Conservation (phyloP, 2,888 invertebrate species). For the Latrodectus hesperus region DNA sequence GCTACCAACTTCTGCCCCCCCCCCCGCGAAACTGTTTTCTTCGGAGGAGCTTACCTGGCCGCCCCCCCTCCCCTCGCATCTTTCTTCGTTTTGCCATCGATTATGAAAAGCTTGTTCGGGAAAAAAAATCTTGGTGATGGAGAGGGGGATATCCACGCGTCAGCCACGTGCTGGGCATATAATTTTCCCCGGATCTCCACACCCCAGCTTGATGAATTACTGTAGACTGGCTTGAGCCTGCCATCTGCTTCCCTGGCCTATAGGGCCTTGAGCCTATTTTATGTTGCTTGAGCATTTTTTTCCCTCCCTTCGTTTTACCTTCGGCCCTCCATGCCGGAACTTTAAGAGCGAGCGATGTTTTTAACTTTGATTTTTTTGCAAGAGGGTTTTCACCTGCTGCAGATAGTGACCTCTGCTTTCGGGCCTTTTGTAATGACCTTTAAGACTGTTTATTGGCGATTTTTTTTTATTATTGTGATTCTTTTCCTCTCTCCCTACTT, state of each 20-base stretch:
- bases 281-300: slow-evolving; percentile 34
- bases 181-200: slow-evolving; percentile 59
- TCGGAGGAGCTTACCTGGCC: background rate
- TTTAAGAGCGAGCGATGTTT: slow-evolving; percentile 42
- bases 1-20: slow-evolving; percentile 14
- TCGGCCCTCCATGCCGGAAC: slow-evolving; percentile 52
- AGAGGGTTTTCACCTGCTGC: slow-evolving; percentile 42
- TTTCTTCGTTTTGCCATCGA: slow-evolving; percentile 16
- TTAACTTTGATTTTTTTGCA: slow-evolving; percentile 38
- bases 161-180: slow-evolving; percentile 62
- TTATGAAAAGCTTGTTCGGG: slow-evolving; percentile 1
- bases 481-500: background rate
- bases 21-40: background rate
- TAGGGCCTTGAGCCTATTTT: slow-evolving; percentile 49
- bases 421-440: slow-evolving; percentile 51
- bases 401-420: slow-evolving; percentile 19
- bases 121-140: background rate
- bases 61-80: background rate
- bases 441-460: slow-evolving; percentile 46
- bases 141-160: slow-evolving; percentile 44
- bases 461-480: background rate
- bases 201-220: slow-evolving; percentile 59
- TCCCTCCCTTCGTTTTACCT: background rate
- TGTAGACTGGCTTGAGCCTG: slow-evolving; percentile 13
- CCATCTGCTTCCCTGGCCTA: slow-evolving; percentile 40